These are phyloP conservation scores for Antheraea yamamai DNA, from an alignment of 2,888 invertebrate species.

Conservation along the genomic window DNA sequence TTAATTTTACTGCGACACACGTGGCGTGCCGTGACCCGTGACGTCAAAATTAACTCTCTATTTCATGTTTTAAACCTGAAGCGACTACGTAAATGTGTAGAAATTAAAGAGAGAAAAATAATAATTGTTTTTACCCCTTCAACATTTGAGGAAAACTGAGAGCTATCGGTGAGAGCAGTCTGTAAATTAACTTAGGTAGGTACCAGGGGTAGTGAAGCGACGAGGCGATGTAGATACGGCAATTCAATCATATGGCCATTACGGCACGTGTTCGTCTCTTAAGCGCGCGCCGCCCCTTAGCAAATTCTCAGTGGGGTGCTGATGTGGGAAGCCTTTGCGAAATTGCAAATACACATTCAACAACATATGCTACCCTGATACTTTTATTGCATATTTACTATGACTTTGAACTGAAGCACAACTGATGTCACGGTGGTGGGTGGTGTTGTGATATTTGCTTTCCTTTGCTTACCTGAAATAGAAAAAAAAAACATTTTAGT, in stretches of 20 bases:
- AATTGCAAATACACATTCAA: constrained; percentile 57
- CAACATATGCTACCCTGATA: constrained; percentile 24
- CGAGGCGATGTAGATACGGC: constrained; percentile 64
- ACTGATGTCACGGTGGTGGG: constrained; percentile 8
- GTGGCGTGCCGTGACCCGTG: no score
- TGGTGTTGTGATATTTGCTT: neutral
- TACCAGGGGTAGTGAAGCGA: constrained; percentile 58
- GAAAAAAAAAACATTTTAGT: constrained; percentile 26
- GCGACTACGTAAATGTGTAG: neutral
- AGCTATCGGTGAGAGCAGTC: neutral
- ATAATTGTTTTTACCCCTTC: neutral
- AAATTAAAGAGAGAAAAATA: neutral
- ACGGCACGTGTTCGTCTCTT: constrained; percentile 47
- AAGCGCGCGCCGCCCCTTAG: constrained; percentile 24
- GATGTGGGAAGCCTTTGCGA: constrained; percentile 44
- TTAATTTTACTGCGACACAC: neutral
- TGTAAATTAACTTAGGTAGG: constrained; percentile 62
- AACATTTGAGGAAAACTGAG: neutral
- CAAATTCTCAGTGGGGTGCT: constrained; percentile 33
- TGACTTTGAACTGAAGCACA: neutral
- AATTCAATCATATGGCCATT: constrained; percentile 71
- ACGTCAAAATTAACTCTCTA: neutral
- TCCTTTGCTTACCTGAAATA: constrained; percentile 53
- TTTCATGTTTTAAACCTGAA: neutral
- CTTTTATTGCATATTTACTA: constrained; percentile 29